Conservation (phyloP, 2,113 vertebrate genomes). For the Callocephalon fimbriatum region DNA sequence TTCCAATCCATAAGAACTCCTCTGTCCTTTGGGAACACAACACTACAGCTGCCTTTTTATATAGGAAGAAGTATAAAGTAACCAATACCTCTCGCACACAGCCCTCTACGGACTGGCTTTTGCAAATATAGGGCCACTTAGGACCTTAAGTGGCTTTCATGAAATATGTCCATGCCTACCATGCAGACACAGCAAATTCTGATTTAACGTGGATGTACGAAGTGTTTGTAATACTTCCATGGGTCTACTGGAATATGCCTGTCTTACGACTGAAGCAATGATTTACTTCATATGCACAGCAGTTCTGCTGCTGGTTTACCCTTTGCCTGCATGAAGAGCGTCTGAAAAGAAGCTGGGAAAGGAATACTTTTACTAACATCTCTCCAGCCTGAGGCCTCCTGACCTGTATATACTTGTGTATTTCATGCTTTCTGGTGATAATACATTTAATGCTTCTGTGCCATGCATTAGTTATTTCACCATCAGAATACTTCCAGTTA, state of each 20-base stretch:
- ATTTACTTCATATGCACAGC: not conserved
- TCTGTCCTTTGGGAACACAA: not conserved
- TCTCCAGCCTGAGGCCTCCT: not conserved
- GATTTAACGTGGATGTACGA: not conserved
- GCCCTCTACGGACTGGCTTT: not conserved
- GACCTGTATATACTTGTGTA: not conserved
- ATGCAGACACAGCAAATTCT: not conserved
- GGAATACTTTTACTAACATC: not conserved
- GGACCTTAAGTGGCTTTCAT: not conserved
- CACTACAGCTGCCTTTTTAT: not conserved
- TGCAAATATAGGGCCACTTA: not conserved
- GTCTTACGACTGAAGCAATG: not conserved
- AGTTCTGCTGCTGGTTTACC: not conserved
- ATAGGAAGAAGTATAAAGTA: not conserved
- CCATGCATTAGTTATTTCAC: not conserved
- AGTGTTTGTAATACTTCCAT: not conserved
- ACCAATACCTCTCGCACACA: not conserved
- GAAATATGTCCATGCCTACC: not conserved
- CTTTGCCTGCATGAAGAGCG: not conserved
- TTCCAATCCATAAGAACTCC: not conserved
- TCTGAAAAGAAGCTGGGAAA: not conserved
- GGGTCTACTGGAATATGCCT: not conserved
- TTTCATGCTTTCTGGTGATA: not conserved
- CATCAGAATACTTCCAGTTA: not conserved
- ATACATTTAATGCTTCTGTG: not conserved